Evolutionary conservation across 2,113 vertebrate species (phyloP), one percentile per base, ranked within the genome.

Genomic region (Gnathonemus longibarbis): DNA sequence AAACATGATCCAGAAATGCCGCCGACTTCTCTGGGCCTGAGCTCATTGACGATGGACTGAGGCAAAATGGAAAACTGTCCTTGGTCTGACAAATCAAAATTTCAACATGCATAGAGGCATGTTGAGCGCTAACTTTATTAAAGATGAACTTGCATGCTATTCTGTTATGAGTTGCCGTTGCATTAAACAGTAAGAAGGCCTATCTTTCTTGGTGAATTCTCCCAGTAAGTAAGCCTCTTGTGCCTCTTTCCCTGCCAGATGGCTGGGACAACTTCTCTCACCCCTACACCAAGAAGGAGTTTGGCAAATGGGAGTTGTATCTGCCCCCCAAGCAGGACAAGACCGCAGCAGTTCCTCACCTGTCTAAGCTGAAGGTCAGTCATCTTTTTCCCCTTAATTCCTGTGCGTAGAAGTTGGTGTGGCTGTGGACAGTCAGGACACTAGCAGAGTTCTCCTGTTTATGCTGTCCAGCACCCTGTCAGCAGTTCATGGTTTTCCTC

Each of bases 251-350:
- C 53, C 88, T 31, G 10, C 56, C 89, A 96, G 96, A 96, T 93
- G 94, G 52, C 88, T 96, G 96, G 96, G 89, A 96, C 87, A 96
- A 96, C 90, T 96, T 96, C 91, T 93, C 95, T 86, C 94, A 96
- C 90, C 91, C 93, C n/a, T 96, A 94, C 94, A 48, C 86, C 84
- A 95, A 93, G 92, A 93, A 92, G 86, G 95, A 95, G 21, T 96
- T 93, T 90, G 96, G 96, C 88, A 96, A 96, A 91, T 96, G 96
- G 96, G 95, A 96, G 77, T 93, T 96, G 92, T 91, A 91, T 91
- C 46, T 96, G 7, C 95, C 94, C n/a, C 94, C 96, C 9, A 95
- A 94, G 85, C 89, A 91, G 88, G 95, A 96, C 94, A 92, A 92
- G 70, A 92, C 95, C 77, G 95, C 96, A 91, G 95, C 95, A 91